These are phyloP conservation scores for Lingula anatina DNA, from an alignment of 2,888 invertebrate genomes.

Conservation along the genomic window DNA sequence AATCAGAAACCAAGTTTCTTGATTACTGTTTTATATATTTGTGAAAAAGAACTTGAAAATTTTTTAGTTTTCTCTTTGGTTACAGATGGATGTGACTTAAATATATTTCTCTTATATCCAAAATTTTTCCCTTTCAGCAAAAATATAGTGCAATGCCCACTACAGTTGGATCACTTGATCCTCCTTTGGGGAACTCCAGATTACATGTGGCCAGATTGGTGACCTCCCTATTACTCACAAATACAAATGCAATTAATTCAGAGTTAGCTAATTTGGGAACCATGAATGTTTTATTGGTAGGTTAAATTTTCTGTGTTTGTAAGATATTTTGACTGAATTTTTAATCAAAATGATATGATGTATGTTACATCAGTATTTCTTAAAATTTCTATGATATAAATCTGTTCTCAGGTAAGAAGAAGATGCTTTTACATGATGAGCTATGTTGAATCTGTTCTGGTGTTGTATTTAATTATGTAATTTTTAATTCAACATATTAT, in stretches of 20 bases:
- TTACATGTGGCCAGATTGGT: slow-evolving; percentile 76
- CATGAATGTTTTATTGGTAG: slow-evolving; percentile 59
- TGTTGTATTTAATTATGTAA: too few species aligned
- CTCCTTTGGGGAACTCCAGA: slow-evolving; percentile 74
- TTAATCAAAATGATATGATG: neutral
- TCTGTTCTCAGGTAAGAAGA: too few species aligned
- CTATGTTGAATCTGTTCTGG: too few species aligned
- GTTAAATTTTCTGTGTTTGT: slow-evolving; percentile 15
- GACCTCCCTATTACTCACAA: slow-evolving; percentile 67
- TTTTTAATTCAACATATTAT: too few species aligned
- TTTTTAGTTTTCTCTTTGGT: too few species aligned
- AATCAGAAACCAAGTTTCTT: too few species aligned
- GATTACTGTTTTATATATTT: too few species aligned
- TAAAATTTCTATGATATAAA: too few species aligned
- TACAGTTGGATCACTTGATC: slow-evolving; percentile 66
- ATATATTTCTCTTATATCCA: neutral
- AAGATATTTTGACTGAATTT: neutral
- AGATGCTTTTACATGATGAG: neutral
- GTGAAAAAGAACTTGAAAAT: too few species aligned
- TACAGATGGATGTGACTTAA: too few species aligned
- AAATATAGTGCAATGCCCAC: slow-evolving; percentile 61
- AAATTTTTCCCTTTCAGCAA: slow-evolving; percentile 40
- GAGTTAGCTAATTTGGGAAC: slow-evolving; percentile 61
- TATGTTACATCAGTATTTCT: neutral
- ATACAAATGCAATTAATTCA: slow-evolving; percentile 67